Evolutionary conservation across 1,140 invertebrate species (phyloP).

Genomic region (Pseudomyrmex sp.): DNA sequence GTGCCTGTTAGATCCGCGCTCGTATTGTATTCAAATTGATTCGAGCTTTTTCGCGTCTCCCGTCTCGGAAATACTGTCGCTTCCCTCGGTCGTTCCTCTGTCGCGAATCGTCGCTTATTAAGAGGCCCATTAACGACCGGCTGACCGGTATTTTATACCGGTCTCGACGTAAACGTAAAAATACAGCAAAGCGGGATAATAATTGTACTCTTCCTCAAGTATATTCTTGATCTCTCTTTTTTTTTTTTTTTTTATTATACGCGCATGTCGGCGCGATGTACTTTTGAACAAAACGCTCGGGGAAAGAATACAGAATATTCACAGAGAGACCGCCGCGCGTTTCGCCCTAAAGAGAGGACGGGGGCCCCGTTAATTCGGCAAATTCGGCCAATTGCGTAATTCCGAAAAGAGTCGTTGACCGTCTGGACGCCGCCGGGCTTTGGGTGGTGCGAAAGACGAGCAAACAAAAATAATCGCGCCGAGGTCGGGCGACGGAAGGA

Average conservation of each 20-base stretch:
- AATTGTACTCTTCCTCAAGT: neutral
- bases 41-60: slow-evolving; percentile 57
- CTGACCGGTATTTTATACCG: neutral
- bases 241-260: no score
- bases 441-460: slow-evolving; percentile 46
- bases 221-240: neutral
- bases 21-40: slow-evolving; percentile 84
- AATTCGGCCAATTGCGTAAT: slow-evolving; percentile 84
- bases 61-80: slow-evolving; percentile 2
- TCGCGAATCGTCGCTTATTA: slow-evolving; percentile 40
- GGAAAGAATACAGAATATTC: neutral
- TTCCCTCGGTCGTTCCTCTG: slow-evolving; percentile 34
- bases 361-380: slow-evolving; percentile 78
- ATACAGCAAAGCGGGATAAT: neutral
- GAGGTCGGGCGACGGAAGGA: slow-evolving; percentile 58
- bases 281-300: neutral
- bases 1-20: slow-evolving; percentile 78
- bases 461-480: slow-evolving; percentile 16
- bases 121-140: slow-evolving; percentile 12
- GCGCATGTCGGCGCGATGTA: no score
- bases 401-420: slow-evolving; percentile 82
- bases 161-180: neutral
- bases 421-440: slow-evolving; percentile 70
- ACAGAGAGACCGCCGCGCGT: slow-evolving; percentile 18
- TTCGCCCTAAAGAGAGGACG: slow-evolving; percentile 5